phyloP scores from a whole-genome alignment of 2,888 invertebrate species.

The Machimus atricapillus region DNA sequence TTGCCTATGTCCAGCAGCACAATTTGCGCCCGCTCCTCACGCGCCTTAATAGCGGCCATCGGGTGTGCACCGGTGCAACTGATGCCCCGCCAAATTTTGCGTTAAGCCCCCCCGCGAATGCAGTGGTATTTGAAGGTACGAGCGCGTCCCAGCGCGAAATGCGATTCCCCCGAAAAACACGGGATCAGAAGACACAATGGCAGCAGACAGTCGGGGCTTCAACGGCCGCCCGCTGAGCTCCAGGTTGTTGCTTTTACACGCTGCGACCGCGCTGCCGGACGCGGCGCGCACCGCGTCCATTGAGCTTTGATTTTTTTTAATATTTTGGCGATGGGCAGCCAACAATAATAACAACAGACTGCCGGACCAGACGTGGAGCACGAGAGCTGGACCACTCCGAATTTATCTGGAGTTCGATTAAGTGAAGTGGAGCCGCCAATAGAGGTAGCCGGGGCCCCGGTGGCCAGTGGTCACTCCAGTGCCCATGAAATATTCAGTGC shows the following conservation, averaged over 20 bases:
- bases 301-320: constrained; percentile 21
- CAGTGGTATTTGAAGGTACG: background rate
- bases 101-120: constrained; percentile 1
- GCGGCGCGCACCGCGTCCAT: background rate
- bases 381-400: background rate
- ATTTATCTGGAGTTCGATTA: constrained; percentile 11
- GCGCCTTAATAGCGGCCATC: background rate
- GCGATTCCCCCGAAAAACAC: constrained; percentile 5
- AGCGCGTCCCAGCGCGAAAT: background rate
- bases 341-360: background rate
- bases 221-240: background rate
- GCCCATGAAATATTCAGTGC: constrained; percentile 24
- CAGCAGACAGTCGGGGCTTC: constrained; percentile 12
- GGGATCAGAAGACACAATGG: constrained; percentile 19
- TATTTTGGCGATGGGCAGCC: background rate
- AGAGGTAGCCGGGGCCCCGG: background rate
- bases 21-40: background rate
- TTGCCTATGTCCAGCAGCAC: background rate
- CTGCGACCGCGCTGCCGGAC: background rate
- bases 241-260: background rate
- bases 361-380: background rate
- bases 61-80: background rate
- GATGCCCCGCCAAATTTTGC: constrained; percentile 17
- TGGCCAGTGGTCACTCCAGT: background rate
- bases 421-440: background rate